Percentiles rank a stretch among this genome's conserved stretches.
Conservation (phyloP, 2,888 invertebrate species). For the Xestia sexstrigata region DNA sequence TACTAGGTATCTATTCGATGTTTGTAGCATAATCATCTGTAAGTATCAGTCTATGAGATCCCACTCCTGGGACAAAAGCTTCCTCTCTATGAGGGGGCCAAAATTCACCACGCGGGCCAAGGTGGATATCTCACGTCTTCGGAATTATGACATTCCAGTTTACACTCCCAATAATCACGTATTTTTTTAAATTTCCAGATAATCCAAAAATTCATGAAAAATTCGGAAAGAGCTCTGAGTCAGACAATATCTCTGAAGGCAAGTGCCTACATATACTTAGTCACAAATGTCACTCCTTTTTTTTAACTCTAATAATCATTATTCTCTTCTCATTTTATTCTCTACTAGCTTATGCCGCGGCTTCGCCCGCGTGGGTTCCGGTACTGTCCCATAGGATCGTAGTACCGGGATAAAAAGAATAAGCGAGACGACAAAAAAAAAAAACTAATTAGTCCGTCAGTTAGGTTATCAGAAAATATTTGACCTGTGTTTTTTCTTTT, state of each 20-base stretch:
- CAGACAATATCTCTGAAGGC: slow-evolving; percentile 47
- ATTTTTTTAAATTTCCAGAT: slow-evolving; percentile 54
- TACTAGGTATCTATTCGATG: too few species aligned
- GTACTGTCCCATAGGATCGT: too few species aligned
- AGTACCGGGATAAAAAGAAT: too few species aligned
- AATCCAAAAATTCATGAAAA: slow-evolving; percentile 64
- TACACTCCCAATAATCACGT: background rate
- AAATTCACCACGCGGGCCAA: background rate
- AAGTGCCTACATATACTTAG: slow-evolving; percentile 5
- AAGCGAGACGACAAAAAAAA: too few species aligned
- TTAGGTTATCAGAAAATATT: too few species aligned
- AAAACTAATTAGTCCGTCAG: too few species aligned
- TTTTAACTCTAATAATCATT: background rate
- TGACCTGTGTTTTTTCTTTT: too few species aligned
- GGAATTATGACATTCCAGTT: background rate
- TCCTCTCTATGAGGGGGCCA: background rate
- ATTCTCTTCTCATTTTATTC: background rate
- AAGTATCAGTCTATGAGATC: too few species aligned
- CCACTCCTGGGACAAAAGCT: background rate
- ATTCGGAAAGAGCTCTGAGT: slow-evolving; percentile 57
- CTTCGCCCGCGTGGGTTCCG: too few species aligned
- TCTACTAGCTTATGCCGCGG: background rate
- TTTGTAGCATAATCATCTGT: background rate
- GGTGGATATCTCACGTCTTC: background rate
- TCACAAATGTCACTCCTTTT: background rate